Evolutionary conservation across 2,113 vertebrate genomes (phyloP).

Genomic region (Pan paniscus): DNA sequence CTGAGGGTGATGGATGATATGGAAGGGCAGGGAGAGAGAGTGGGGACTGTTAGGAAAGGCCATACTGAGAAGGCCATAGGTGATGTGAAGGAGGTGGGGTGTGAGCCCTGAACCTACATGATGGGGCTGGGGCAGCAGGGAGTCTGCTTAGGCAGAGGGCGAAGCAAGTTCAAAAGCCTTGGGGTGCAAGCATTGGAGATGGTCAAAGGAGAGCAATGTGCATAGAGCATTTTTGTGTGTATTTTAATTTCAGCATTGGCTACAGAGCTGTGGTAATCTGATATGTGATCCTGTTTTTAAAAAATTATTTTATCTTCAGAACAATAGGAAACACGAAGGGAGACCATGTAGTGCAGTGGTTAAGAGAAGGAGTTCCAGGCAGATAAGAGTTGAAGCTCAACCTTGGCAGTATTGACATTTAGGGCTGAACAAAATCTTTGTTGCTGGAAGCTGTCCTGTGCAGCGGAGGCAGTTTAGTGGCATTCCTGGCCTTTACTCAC

Average conservation of each 20-base stretch:
- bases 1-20: no score
- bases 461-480: neutral
- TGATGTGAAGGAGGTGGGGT: neutral
- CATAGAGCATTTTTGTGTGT: no score
- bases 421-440: neutral
- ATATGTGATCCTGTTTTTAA: neutral
- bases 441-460: neutral
- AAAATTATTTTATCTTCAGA: neutral
- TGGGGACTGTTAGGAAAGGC: neutral
- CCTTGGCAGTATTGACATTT: neutral
- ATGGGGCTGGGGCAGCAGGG: neutral
- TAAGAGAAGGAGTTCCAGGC: neutral
- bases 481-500: neutral
- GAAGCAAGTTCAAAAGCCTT: neutral
- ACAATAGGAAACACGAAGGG: neutral
- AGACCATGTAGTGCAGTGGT: accelerated
- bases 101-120: neutral
- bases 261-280: neutral
- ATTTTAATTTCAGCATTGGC: neutral
- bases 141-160: neutral
- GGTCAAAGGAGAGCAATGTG: neutral
- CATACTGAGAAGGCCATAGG: neutral
- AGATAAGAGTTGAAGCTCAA: neutral
- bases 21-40: neutral
- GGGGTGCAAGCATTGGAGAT: neutral